Conservation (phyloP, 2,113 vertebrate genomes). For the Cichladusa arquata region DNA sequence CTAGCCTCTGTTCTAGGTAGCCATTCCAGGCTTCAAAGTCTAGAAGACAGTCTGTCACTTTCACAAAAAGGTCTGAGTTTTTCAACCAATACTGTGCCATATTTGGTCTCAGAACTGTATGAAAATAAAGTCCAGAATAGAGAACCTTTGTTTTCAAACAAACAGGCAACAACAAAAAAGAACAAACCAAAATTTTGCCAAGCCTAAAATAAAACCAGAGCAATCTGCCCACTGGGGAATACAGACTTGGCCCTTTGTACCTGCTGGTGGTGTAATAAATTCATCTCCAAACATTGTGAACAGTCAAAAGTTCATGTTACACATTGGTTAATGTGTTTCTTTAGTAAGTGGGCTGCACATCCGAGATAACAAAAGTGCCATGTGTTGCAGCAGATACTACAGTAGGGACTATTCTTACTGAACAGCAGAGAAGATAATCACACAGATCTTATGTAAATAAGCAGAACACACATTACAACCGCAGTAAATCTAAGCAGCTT, state of each 20-base stretch:
- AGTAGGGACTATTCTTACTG: constrained; percentile 63
- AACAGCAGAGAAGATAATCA: constrained; percentile 63
- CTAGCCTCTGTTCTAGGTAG: not conserved
- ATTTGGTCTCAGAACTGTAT: not conserved
- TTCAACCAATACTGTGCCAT: not conserved
- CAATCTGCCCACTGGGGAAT: not conserved
- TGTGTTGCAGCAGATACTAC: constrained; percentile 19
- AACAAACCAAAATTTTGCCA: not conserved
- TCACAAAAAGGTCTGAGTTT: not conserved
- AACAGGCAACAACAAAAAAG: not conserved
- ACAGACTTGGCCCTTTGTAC: not conserved
- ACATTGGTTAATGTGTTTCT: constrained; percentile 18
- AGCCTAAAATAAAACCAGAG: not conserved
- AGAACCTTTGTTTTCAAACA: not conserved
- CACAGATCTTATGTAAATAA: constrained; percentile 66
- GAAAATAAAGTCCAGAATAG: not conserved
- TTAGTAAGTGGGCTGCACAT: constrained; percentile 41
- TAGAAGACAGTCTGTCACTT: not conserved
- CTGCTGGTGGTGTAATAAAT: not conserved
- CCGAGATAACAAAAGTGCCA: constrained; percentile 64
- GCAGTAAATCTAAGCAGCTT: constrained; percentile 42
- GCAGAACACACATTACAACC: constrained; percentile 46
- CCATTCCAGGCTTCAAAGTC: not conserved
- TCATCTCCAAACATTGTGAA: not conserved
- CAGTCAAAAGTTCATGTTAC: constrained; percentile 44